Evolutionary conservation across 2,888 invertebrate species (phyloP), one percentile per base, ranked within the genome.

Genomic region (Lycia hirtaria): DNA sequence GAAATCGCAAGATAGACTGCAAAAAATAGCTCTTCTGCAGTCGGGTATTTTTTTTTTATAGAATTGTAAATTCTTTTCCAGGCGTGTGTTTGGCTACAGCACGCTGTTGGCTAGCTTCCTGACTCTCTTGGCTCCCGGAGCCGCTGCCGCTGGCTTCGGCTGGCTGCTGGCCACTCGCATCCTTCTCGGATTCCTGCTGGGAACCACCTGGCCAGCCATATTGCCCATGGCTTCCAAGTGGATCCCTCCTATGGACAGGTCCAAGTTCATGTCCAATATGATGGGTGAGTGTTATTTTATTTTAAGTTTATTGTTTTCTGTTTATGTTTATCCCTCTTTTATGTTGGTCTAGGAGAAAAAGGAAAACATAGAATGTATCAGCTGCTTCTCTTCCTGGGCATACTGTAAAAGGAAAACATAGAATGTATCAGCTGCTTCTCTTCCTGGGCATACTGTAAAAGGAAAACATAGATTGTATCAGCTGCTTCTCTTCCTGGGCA

Each of bases 181-280:
- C 4, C 68, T 96, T 4, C 93, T 97, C 20, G 97, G 97, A 47
- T 94, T 97, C 72, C 93, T 96, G 80, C 93, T 97, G 84, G 96
- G 97, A 45, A 97, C 96, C 10, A 97, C 97, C 6, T 98, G 98
- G 96, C 98, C 98, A 0, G 97, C 98, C 4, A 97, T 98, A 76
- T 96, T 97, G 58, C 96, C 97, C 3, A 95, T 99, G 94, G 97
- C 97, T 32, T 97, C 98, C 5, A 95, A 96, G 64, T 99, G 98
- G 98, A 97, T 98, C 57, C 98, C 98, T 5, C 98, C 98, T 9
- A 94, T 96, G 93, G 98, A 99, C 81, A 94, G 98, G 66, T 97
- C 97, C 37, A 97, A 97, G 83, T 97, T 98, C 83, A 97, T 98
- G 83, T 96, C 98, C 6, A 96, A 97, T 75, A 97, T 97, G 96